phyloP scores from a whole-genome alignment of 2,113 vertebrate species.

The Pitta sordida region DNA sequence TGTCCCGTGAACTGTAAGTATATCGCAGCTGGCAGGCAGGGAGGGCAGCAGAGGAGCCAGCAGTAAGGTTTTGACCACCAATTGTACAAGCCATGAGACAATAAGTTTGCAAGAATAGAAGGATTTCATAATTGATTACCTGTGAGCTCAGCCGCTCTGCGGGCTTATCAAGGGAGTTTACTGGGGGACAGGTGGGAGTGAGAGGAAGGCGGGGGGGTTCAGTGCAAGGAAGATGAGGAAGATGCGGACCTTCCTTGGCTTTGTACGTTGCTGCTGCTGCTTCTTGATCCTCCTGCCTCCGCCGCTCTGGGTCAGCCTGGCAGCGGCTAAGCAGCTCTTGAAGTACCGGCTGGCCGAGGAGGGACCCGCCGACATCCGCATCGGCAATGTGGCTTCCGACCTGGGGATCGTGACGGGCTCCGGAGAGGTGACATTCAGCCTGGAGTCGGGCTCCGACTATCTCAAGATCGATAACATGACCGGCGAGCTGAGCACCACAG shows the following conservation, averaged over 20 bases:
- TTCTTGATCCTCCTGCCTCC: conserved; percentile 80
- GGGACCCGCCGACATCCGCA: conserved; percentile 91
- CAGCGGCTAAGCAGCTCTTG: conserved; percentile 92
- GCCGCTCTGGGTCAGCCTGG: conserved; percentile 85
- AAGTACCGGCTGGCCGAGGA: conserved; percentile 93
- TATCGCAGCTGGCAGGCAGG: conserved; percentile 44
- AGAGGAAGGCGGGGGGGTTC: background rate
- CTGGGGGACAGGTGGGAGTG: background rate
- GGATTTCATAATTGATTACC: conserved; percentile 7
- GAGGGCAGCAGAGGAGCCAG: background rate
- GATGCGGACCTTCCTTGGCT: conserved; percentile 70
- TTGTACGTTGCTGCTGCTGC: conserved; percentile 70
- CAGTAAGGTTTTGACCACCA: conserved; percentile 45
- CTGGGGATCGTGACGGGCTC: conserved; percentile 91
- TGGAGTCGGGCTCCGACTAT: conserved; percentile 96
- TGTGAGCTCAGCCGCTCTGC: background rate
- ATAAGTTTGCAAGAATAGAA: conserved; percentile 71
- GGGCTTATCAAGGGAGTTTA: conserved; percentile 23
- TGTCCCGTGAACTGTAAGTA: conserved; percentile 79
- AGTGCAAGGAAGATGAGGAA: conserved; percentile 63
- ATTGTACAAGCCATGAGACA: conserved; percentile 65
- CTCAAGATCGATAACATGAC: conserved; percentile 99
- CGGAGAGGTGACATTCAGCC: conserved; percentile 95
- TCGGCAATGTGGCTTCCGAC: conserved; percentile 94
- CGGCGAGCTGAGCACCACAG: conserved; percentile 94